Evolutionary conservation across 92 coral and sea anemone species (phyloP), one percentile per base, ranked within the genome.

Genomic region (Siderastrea siderea): DNA sequence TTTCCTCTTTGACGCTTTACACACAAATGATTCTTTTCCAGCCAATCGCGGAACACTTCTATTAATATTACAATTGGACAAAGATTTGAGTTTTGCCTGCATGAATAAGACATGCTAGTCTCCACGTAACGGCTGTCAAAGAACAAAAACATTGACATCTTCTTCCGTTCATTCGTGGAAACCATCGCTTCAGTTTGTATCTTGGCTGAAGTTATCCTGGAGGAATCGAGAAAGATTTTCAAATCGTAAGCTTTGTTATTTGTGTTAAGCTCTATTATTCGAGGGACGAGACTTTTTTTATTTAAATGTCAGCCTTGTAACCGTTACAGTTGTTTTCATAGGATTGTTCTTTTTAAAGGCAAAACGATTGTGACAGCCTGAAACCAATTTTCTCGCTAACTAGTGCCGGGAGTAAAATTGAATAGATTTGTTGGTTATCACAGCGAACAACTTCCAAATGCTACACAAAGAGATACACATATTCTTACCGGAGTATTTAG

Each of bases 71-170:
- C 11, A 77, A 59, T 43, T 9, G 44, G 16, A 45, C 45, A 10
- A 2, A 44, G 43, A 13, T 63, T 46, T 14, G 72, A 45, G 47
- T 80, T 59, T 80, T 15, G 51, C 14, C 44, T 54, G 43, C 26
- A 75, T 80, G 10, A 86, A 86, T 60, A 58, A 81, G 48, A 73
- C 64, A 70, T 69, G 52, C 11, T 49, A 53, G 77, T 85, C 54
- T 63, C 76, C 26, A 72, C 44, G 74, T 2, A 54, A 51, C 66
- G 74, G 68, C 81, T 77, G 84, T 68, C 72, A 79, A 78, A 68
- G 59, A 61, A 77, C 61, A 63, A 72, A 55, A 59, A 17, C 79
- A 55, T 58, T 16, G 16, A 6, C 66, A 77, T 12, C 1, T 49
- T 49, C 1, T 8, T 69, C 43, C 68, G 10, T 14, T 43, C n/a